phyloP scores from a whole-genome alignment of 2,888 invertebrate genomes.

The Thereva nobilitata region DNA sequence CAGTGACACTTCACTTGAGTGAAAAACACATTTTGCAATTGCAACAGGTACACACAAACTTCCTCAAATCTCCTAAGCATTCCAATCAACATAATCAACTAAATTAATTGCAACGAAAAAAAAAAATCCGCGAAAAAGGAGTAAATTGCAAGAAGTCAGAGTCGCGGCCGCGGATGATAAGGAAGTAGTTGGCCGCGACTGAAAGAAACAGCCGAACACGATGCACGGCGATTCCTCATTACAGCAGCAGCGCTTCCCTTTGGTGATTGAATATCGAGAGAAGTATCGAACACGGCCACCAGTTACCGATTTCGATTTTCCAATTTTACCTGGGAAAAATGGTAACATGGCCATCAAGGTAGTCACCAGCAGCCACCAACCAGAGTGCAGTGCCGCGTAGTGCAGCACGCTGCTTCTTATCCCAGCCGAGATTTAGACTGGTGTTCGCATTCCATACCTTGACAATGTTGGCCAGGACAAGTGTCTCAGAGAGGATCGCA shows the following conservation, averaged over 20 bases:
- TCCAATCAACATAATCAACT: too few relatives aligned
- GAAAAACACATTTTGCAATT: too few relatives aligned
- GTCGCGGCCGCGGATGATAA: too few relatives aligned
- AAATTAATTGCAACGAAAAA: too few relatives aligned
- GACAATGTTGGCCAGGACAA: slow-evolving; percentile 4
- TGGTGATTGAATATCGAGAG: slow-evolving; percentile 8
- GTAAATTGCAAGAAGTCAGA: too few relatives aligned
- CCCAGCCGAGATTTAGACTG: slow-evolving; percentile 5
- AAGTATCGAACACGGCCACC: slow-evolving; percentile 7
- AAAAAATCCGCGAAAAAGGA: too few relatives aligned
- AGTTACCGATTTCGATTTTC: slow-evolving; percentile 25
- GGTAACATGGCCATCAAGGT: slow-evolving; percentile 32
- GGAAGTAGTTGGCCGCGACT: slow-evolving; percentile 12
- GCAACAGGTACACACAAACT: too few relatives aligned
- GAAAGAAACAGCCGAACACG: slow-evolving; percentile 14
- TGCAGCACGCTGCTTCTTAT: slow-evolving; percentile 12
- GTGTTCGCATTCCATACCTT: neutral
- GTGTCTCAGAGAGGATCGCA: slow-evolving; percentile 22
- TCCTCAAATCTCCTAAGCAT: too few relatives aligned
- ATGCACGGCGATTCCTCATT: slow-evolving; percentile 27
- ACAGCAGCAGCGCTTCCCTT: slow-evolving; percentile 24
- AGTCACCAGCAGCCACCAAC: neutral
- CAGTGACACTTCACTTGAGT: too few relatives aligned
- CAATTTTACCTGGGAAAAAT: slow-evolving; percentile 26
- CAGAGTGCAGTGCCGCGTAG: too few relatives aligned